Percentiles rank a stretch among this genome's conserved stretches.
These are phyloP conservation scores for Euclidia mi DNA, from an alignment of 2,888 invertebrate genomes.

Conservation along the genomic window DNA sequence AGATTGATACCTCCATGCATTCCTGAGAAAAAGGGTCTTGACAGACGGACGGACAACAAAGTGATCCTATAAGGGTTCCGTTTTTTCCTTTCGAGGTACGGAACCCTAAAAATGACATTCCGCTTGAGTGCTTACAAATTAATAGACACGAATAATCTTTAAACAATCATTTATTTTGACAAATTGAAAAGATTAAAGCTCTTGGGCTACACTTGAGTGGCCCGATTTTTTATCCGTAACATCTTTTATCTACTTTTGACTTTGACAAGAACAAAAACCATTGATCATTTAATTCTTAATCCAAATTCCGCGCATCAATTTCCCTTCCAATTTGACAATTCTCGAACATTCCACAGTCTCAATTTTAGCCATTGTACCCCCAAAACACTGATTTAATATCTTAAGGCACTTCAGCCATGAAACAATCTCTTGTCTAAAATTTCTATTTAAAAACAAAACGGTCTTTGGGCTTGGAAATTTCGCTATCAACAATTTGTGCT, in stretches of 20 bases:
- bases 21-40: too few relatives aligned
- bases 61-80: too few relatives aligned
- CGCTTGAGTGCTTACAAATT: constrained; percentile 45
- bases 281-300: constrained; percentile 41
- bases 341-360: constrained; percentile 36
- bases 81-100: too few relatives aligned
- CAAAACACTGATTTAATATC: constrained; percentile 42
- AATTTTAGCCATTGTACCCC: constrained; percentile 33
- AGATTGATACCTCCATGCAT: too few relatives aligned
- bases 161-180: constrained; percentile 29
- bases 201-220: constrained; percentile 21
- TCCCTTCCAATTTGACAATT: constrained; percentile 43
- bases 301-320: constrained; percentile 33
- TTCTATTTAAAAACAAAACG: constrained; percentile 41
- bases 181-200: constrained; percentile 37
- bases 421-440: constrained; percentile 32
- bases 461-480: constrained; percentile 19
- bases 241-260: constrained; percentile 46
- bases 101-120: constrained; percentile 25
- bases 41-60: too few relatives aligned
- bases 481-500: constrained; percentile 39
- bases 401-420: constrained; percentile 29
- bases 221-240: constrained; percentile 7
- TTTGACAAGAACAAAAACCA: constrained; percentile 36
- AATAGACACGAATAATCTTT: constrained; percentile 21